Percentiles rank a stretch among this genome's conserved stretches.
These are phyloP conservation scores for Xestia sexstrigata DNA, from an alignment of 2,888 invertebrate species.

Conservation along the genomic window DNA sequence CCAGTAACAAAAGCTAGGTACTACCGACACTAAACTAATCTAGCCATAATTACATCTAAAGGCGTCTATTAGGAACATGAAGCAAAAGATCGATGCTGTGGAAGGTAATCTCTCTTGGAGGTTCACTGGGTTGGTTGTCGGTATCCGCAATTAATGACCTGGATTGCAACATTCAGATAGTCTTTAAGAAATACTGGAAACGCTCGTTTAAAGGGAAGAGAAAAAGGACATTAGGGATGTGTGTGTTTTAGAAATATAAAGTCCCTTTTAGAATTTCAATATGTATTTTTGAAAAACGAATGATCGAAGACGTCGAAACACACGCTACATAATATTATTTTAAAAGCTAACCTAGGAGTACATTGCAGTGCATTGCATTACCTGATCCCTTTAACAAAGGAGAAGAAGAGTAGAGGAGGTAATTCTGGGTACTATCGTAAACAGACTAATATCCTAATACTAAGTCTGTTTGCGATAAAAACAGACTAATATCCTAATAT, in stretches of 20 bases:
- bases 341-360: not conserved
- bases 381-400: not conserved
- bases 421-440: not conserved
- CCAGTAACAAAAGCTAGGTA: conserved; percentile 20
- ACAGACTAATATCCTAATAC: not conserved
- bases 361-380: not conserved
- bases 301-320: not conserved
- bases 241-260: not conserved
- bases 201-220: not conserved
- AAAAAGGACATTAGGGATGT: not conserved
- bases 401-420: not conserved
- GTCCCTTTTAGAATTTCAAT: not conserved
- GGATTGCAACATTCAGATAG: conserved; percentile 25
- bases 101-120: conserved; percentile 9
- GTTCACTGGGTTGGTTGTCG: conserved; percentile 20
- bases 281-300: not conserved
- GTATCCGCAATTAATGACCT: conserved; percentile 43
- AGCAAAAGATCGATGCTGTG: conserved; percentile 1
- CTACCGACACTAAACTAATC: not conserved
- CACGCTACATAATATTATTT: no score
- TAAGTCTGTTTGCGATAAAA: no score
- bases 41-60: conserved; percentile 17
- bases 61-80: conserved; percentile 2
- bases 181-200: not conserved
- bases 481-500: no score